Base-by-base conservation (phyloP, 2,888 invertebrate genomes). In the Imbricaverruca yamaguchii region DNA sequence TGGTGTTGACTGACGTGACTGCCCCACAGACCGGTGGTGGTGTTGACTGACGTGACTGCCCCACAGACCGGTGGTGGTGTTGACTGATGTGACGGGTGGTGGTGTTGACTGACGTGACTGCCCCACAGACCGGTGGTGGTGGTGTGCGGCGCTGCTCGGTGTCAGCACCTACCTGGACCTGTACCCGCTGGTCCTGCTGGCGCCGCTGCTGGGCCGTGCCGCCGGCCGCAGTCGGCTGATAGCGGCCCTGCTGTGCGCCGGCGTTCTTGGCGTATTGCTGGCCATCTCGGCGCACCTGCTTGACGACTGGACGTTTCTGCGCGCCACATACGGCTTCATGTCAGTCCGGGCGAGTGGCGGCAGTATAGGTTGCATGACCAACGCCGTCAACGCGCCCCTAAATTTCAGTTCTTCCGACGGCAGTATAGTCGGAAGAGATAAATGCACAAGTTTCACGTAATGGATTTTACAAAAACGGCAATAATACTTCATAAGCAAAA, bases 281-380 rank as follows among this genome's bases (percentile, higher is more conserved):
- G 90, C 88, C 83, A 93, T 92, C 11, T 92, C 90, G 90, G 88
- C 89, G 87, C 83, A 94, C 90, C 88, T 88, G 91, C 84, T 91
- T 81, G 86, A 86, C 18, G 87, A 87, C 21, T 88, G 88, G 88
- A 85, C 86, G 77, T 90, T 89, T 84, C 83, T 90, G 21, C 84
- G 91, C 85, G 91, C 93, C 78, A 93, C 93, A 0, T 92, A 93
- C 87, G 93, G 93, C 82, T 94, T 94, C 86, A 39, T 57, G 67
- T 81, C 15, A 9, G 79, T 81, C 15, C 81, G 65, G 80, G 56
- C 55, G 65, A 15, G 78, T 69, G 79, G 4, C 39, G 39, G 39
- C 39, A 39, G 39, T 39, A 39, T 39, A 39, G 39, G n/a, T n/a
- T n/a, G n/a, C n/a, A n/a, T n/a, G n/a, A n/a, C n/a, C n/a, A n/a